These are phyloP conservation scores for Caenorhabditis becei DNA, from an alignment of 2,888 invertebrate genomes.

Conservation along the genomic window DNA sequence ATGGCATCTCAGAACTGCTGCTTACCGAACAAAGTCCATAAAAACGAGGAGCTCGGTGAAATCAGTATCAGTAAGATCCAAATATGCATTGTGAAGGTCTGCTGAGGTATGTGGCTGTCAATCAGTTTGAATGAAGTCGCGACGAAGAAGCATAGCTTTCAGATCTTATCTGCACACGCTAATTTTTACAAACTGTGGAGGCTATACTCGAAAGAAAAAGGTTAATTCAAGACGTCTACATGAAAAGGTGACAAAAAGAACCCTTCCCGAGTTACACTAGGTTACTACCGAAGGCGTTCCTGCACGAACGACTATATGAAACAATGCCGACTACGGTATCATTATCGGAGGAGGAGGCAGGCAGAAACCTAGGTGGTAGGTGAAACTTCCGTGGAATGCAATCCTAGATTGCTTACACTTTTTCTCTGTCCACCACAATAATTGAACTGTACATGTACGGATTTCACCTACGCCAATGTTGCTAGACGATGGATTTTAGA, in stretches of 20 bases:
- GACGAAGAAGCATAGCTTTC: conserved; percentile 35
- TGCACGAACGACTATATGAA: not conserved
- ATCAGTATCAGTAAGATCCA: conserved; percentile 17
- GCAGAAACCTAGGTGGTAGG: conserved; percentile 1
- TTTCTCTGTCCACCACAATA: conserved; percentile 24
- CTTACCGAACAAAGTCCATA: conserved; percentile 53
- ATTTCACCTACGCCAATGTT: conserved; percentile 49
- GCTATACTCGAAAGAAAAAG: conserved; percentile 3
- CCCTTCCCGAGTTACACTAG: conserved; percentile 7
- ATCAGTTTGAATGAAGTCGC: conserved; percentile 40
- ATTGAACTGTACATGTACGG: conserved; percentile 54
- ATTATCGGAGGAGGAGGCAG: conserved; percentile 7
- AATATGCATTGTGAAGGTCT: not conserved
- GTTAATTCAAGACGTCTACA: not conserved
- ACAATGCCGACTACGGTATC: not conserved
- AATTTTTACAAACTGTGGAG: conserved; percentile 23
- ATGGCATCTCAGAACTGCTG: not conserved
- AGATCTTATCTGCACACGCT: conserved; percentile 34
- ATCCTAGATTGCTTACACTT: conserved; percentile 20
- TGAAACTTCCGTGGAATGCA: conserved; percentile 27
- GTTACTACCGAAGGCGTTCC: conserved; percentile 17
- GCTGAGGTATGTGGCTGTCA: conserved; percentile 11
- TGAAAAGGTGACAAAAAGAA: not conserved
- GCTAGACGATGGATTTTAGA: conserved; percentile 21
- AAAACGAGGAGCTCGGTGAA: conserved; percentile 6